Conservation (phyloP, 1,140 invertebrate genomes). For the Euschistus heros region DNA sequence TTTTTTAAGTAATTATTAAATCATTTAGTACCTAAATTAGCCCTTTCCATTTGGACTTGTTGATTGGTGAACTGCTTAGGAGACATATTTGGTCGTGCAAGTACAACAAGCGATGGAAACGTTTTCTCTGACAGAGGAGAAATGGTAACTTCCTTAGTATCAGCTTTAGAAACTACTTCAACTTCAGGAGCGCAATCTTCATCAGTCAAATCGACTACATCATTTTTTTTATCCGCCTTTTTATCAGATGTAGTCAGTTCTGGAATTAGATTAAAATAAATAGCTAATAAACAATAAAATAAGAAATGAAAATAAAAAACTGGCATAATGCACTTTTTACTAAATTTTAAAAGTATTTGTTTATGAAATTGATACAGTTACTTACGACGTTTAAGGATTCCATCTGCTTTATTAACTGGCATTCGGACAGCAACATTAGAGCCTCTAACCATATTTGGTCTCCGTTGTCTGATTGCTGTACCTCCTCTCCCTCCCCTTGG, state of each 20-base stretch:
- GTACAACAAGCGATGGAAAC: slow-evolving; percentile 69
- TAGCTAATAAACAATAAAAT: neutral
- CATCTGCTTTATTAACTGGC: neutral
- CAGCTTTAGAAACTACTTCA: slow-evolving; percentile 39
- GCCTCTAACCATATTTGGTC: neutral
- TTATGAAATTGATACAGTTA: neutral
- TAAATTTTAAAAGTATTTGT: neutral
- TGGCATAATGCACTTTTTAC: neutral
- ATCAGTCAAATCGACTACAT: slow-evolving; percentile 31
- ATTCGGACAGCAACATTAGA: neutral
- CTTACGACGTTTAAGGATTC: neutral
- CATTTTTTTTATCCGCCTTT: no score
- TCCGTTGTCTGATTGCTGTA: neutral
- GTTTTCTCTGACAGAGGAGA: slow-evolving; percentile 59
- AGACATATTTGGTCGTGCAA: slow-evolving; percentile 61
- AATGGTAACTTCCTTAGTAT: slow-evolving; percentile 58
- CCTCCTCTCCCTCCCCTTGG: neutral
- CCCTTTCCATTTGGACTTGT: slow-evolving; percentile 37
- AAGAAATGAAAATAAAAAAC: neutral
- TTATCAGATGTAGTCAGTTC: no score
- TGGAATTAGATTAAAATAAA: neutral
- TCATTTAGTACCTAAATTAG: slow-evolving; percentile 37
- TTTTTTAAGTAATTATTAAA: neutral
- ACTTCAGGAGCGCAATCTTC: slow-evolving; percentile 35
- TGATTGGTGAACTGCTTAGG: slow-evolving; percentile 45